Base-by-base conservation (phyloP, 2,888 invertebrate species). In the Odontocerum albicorne region DNA sequence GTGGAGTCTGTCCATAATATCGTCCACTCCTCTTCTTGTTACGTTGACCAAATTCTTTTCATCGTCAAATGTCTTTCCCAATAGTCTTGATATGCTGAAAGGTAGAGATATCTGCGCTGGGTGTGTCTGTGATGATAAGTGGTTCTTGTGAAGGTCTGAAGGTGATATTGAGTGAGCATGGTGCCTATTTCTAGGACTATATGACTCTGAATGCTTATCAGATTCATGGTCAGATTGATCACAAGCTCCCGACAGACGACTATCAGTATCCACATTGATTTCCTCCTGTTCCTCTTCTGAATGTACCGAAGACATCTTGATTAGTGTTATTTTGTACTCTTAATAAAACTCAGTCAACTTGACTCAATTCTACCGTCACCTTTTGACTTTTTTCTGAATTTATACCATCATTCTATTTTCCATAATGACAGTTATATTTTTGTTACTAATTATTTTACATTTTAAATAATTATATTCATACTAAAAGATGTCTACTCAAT, bases 81-180 rank as follows among this genome's bases (percentile, higher is more conserved):
- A 74, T 65, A 90, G 77, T 66, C 90, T 82, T 27, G 89, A 90
- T 80, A 90, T 90, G 72, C 90, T 90, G 75, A 90, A 90, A 54
- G 90, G 87, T 63, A 90, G 67, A 35, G 81, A 80, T 39, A 81
- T 80, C 32, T 66, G 65, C n/a, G 50, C 64, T 59, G 69, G 81
- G 65, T 71, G 80, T 13, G 75, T 77, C 65, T 71, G 80, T 13
- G 75, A 75, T 57, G 69, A 78, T 70, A 76, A 75, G 57, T 80
- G 80, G n/a, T 71, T 74, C 61, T 71, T 74, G 35, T 57, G 56
- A 12, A 54, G 20, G 21, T 56, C 55, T 21, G 45, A 38, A 0
- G 77, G 76, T 1, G 77, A 76, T 67, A 82, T 74, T 21, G 67
- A 73, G 58, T 75, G 76, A 63, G 74, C 70, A 53, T 77, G 72